A percentile compares a stretch with the other conserved stretches of the same genome.
Evolutionary conservation across 2,113 vertebrate genomes (phyloP).

Genomic region (Periophthalmus modestus): DNA sequence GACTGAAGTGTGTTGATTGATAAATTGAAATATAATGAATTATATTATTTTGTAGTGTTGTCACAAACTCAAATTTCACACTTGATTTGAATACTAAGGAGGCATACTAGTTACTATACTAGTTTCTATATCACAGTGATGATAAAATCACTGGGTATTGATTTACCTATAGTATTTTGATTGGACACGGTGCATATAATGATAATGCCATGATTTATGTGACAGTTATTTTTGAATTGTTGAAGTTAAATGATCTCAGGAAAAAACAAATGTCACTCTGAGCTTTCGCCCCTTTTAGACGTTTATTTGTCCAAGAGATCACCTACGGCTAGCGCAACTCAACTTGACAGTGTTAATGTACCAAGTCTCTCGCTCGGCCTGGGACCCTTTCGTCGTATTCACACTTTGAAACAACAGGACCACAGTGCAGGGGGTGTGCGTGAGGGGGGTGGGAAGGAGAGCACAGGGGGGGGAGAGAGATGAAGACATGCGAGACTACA

Average conservation of each 20-base stretch:
- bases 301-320: constrained; percentile 63
- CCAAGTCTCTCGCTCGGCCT: constrained; percentile 40
- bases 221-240: not conserved
- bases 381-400: constrained; percentile 48
- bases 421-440: not conserved
- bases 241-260: not conserved
- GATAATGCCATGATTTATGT: not conserved
- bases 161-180: not conserved
- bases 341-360: constrained; percentile 57
- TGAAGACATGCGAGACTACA: constrained; percentile 41
- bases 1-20: no score
- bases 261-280: not conserved
- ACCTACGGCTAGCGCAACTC: constrained; percentile 30
- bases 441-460: not conserved
- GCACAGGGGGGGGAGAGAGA: not conserved
- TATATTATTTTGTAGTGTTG: not conserved
- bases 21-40: no score
- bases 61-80: not conserved
- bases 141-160: no score
- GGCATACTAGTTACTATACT: no score
- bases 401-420: constrained; percentile 53
- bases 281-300: constrained; percentile 42
- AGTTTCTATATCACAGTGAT: no score
- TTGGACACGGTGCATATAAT: not conserved
- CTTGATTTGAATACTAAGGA: not conserved